Base-by-base conservation (phyloP, 2,888 invertebrate species). In the Unio delphinus region DNA sequence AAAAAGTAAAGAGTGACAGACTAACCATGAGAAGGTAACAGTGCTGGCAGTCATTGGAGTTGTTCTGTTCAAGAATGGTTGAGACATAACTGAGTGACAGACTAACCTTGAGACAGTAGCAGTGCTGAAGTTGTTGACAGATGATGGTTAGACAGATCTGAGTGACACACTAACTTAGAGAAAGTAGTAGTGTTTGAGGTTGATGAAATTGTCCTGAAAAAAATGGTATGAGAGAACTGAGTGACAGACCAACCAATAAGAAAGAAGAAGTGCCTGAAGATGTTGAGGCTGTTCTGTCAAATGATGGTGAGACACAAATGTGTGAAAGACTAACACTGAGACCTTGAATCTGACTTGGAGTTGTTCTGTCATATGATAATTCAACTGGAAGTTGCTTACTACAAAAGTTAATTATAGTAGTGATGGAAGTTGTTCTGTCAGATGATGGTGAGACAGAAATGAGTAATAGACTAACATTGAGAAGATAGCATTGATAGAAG, bases 111-210 rank as follows among this genome's bases (percentile, higher is more conserved):
- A 34, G 34, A 34, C 34, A 34, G 34, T 7, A 34, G 34, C 34
- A 34, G 34, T 34, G 7, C 88, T 93, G 88, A 98, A 99, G 89
- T 95, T 96, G 90, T 98, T 98, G 96, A 83, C 95, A 94, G 68
- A 98, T 95, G 74, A 99, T 97, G 86, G 96, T 94, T 5, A 96
- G 95, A 54, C 97, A 97, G 0, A 97, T 95, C 87, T 96, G 96
- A 0, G 98, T 98, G 5, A 98, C 97, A 90, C 97, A 99, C 89
- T 68, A 80, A 92, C 93, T 91, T 96, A 97, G 90, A 98, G 97
- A 67, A 99, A 90, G 89, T 94, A 98, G 89, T 98, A 99, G 90
- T 96, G 95, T 88, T 98, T 98, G 80, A 0, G 7, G 34, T 34
- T 30, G 30, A 30, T 30, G 30, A 30, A 30, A 30, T 30, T 34